Percentiles rank a stretch among this genome's conserved stretches.
Conservation (phyloP, 2,797 vertebrate species). For the Bovichtus diacanthus region DNA sequence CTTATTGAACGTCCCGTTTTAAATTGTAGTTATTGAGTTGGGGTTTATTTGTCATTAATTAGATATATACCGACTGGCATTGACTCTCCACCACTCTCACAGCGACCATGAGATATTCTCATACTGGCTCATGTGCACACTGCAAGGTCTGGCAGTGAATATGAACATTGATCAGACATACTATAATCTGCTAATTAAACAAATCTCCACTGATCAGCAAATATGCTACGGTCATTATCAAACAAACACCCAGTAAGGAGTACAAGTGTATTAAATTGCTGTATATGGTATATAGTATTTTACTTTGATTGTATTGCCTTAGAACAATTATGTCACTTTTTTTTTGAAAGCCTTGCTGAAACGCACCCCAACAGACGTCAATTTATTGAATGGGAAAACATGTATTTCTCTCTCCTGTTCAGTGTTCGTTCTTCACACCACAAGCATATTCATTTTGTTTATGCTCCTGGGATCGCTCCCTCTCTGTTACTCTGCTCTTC, state of each 20-base stretch:
- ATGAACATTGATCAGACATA: slow-evolving; percentile 9
- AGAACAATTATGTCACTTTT: background rate
- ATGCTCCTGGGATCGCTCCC: background rate
- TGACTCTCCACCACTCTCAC: slow-evolving; percentile 47
- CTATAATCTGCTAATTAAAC: slow-evolving; percentile 20
- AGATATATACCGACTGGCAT: slow-evolving; percentile 54
- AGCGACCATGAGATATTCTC: slow-evolving; percentile 37
- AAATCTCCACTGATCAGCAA: slow-evolving; percentile 7
- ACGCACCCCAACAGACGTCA: background rate
- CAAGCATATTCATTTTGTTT: background rate
- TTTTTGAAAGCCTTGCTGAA: background rate
- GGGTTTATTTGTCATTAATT: slow-evolving; percentile 73
- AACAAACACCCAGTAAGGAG: background rate
- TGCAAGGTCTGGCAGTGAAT: slow-evolving; percentile 22
- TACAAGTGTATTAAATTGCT: background rate
- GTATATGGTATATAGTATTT: background rate
- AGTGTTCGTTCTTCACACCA: background rate
- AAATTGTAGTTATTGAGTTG: slow-evolving; percentile 58
- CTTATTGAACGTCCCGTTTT: slow-evolving; percentile 70
- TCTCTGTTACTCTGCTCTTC: background rate
- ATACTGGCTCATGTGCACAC: slow-evolving; percentile 29
- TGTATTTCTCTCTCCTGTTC: background rate
- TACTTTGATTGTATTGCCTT: background rate
- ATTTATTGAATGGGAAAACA: background rate
- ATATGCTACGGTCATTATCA: background rate